Conservation (phyloP, 2,888 invertebrate species). For the Stenotaenia linearis region DNA sequence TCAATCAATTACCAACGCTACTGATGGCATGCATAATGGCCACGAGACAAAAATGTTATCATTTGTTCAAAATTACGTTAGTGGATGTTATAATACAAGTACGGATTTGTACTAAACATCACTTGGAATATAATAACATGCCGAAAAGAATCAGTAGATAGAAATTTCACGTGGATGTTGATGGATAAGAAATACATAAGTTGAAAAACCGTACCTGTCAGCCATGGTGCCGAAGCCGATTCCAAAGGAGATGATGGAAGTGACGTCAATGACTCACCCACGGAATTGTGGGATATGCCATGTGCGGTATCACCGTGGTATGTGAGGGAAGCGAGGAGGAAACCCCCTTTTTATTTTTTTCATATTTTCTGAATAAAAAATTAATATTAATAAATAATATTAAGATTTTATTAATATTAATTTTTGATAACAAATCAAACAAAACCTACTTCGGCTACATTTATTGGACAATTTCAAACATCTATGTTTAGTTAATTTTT, state of each 20-base stretch:
- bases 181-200: neutral
- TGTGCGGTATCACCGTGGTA: too few species aligned
- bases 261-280: neutral
- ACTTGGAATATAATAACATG: neutral
- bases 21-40: neutral
- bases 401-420: too few species aligned
- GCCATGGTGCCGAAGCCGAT: neutral
- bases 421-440: too few species aligned
- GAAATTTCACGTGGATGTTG: neutral
- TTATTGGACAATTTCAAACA: constrained; percentile 4
- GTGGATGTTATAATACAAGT: too few species aligned
- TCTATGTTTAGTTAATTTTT: neutral
- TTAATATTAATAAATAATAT: too few species aligned
- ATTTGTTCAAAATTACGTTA: neutral
- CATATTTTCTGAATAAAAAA: too few species aligned
- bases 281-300: neutral
- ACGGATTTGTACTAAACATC: neutral
- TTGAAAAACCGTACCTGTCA: neutral
- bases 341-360: too few species aligned
- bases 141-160: neutral
- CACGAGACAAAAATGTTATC: neutral
- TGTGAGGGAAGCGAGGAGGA: too few species aligned
- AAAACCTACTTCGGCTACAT: neutral
- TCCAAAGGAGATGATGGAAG: neutral
- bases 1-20: too few species aligned